phyloP scores from a whole-genome alignment of 2,888 invertebrate genomes.

The Rugalucina vietnamica region DNA sequence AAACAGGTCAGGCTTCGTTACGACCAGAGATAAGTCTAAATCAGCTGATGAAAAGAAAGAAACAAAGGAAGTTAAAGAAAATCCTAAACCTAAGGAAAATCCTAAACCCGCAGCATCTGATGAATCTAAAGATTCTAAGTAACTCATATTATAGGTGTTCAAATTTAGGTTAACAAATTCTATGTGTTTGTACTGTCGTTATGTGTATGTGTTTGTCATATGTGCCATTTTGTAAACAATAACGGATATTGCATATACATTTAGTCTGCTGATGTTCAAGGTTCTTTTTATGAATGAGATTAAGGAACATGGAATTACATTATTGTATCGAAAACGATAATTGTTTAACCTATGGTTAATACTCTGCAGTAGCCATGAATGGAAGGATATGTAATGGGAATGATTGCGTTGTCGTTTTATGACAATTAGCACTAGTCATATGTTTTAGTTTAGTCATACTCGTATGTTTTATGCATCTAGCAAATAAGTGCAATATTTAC shows the following conservation, averaged over 20 bases:
- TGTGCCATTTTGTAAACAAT: slow-evolving; percentile 1
- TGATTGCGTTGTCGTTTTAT: too few relatives aligned
- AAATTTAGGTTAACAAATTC: slow-evolving; percentile 3
- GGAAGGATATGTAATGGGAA: too few relatives aligned
- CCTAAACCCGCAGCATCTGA: slow-evolving; percentile 16
- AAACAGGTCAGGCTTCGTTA: slow-evolving; percentile 81
- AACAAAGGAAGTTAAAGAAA: slow-evolving; percentile 37
- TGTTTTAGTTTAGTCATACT: too few relatives aligned
- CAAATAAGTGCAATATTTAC: too few relatives aligned
- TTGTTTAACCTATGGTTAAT: too few relatives aligned
- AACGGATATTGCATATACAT: too few relatives aligned
- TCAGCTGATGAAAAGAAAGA: slow-evolving; percentile 53
- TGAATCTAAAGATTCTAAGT: slow-evolving; percentile 26
- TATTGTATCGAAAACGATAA: too few relatives aligned
- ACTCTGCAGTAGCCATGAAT: too few relatives aligned
- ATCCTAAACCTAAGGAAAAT: slow-evolving; percentile 32
- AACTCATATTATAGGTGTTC: slow-evolving; percentile 11
- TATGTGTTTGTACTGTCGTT: background rate
- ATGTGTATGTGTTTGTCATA: background rate
- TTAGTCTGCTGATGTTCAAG: background rate
- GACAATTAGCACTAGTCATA: too few relatives aligned
- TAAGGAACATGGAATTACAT: background rate
- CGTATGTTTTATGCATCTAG: too few relatives aligned
- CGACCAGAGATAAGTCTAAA: slow-evolving; percentile 39
- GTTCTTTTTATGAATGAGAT: background rate